Conservation (phyloP, 1,140 invertebrate genomes). For the Drosophila suzukii region DNA sequence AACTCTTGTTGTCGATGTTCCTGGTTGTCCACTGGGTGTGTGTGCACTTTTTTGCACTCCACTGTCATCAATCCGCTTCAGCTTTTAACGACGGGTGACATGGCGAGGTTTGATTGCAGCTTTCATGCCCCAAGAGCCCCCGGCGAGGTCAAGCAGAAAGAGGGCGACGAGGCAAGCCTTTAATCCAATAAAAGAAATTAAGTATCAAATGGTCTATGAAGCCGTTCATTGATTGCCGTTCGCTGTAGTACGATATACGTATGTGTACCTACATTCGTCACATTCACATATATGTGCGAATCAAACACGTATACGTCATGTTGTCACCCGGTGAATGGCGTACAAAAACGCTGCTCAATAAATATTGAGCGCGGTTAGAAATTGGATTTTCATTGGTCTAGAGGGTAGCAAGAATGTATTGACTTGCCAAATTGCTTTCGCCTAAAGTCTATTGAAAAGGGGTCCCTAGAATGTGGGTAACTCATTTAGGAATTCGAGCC, state of each 20-base stretch:
- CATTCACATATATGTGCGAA: slow-evolving; percentile 22
- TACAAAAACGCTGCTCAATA: slow-evolving; percentile 32
- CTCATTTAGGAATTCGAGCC: slow-evolving; percentile 32
- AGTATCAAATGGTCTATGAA: slow-evolving; percentile 72
- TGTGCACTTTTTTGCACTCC: slow-evolving; percentile 20
- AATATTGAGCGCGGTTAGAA: slow-evolving; percentile 27
- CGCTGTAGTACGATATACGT: neutral
- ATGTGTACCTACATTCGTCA: slow-evolving; percentile 15
- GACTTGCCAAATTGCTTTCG: slow-evolving; percentile 43
- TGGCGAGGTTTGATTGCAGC: slow-evolving; percentile 57
- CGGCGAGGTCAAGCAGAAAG: slow-evolving; percentile 42
- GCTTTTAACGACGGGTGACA: slow-evolving; percentile 41
- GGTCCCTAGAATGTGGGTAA: neutral
- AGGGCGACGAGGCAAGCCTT: slow-evolving; percentile 30
- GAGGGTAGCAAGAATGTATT: slow-evolving; percentile 14
- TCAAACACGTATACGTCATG: slow-evolving; percentile 51
- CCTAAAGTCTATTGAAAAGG: slow-evolving; percentile 16
- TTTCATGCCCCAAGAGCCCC: slow-evolving; percentile 33
- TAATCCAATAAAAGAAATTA: slow-evolving; percentile 82
- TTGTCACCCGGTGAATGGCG: slow-evolving; percentile 39
- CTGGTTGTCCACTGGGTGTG: neutral
- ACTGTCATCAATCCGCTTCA: slow-evolving; percentile 64
- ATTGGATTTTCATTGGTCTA: slow-evolving; percentile 45
- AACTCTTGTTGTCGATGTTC: neutral
- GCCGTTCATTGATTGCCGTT: slow-evolving; percentile 55